Evolutionary conservation across 2,113 vertebrate species (phyloP).

Genomic region (Aegypius monachus): DNA sequence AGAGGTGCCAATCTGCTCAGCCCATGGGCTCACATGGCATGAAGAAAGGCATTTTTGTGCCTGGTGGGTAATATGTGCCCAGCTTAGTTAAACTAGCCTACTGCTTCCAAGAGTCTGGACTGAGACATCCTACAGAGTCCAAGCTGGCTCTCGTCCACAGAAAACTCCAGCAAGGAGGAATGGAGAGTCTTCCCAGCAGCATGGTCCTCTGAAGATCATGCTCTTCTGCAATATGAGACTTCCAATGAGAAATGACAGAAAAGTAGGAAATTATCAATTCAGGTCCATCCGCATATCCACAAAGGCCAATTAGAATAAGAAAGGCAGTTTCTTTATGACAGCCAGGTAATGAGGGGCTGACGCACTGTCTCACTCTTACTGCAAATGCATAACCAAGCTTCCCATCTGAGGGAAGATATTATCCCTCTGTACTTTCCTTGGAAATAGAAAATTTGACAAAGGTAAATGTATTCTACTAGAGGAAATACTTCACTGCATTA

Average conservation of each 20-base stretch:
- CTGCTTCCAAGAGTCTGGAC: neutral
- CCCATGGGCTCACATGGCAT: fast-evolving
- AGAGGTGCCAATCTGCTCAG: neutral
- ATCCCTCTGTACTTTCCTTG: neutral
- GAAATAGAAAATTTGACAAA: neutral
- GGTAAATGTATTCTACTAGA: neutral
- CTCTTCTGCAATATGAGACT: neutral
- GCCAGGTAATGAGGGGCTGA: neutral
- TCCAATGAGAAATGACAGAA: neutral
- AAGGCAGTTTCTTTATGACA: neutral
- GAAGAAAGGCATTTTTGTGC: neutral
- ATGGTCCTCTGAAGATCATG: neutral
- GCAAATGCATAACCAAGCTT: neutral
- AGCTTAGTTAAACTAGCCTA: neutral
- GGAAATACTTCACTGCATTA: neutral
- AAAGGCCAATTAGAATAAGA: neutral
- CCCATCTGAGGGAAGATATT: neutral
- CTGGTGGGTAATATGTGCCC: neutral
- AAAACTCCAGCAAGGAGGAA: neutral
- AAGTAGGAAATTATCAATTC: neutral
- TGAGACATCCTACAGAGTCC: neutral
- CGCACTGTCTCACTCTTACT: neutral
- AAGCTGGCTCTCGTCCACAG: neutral
- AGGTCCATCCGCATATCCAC: neutral
- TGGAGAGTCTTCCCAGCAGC: neutral